Evolutionary conservation across 2,888 invertebrate species (phyloP), one percentile per base, ranked within the genome.

Genomic region (Microplitis deprimator): DNA sequence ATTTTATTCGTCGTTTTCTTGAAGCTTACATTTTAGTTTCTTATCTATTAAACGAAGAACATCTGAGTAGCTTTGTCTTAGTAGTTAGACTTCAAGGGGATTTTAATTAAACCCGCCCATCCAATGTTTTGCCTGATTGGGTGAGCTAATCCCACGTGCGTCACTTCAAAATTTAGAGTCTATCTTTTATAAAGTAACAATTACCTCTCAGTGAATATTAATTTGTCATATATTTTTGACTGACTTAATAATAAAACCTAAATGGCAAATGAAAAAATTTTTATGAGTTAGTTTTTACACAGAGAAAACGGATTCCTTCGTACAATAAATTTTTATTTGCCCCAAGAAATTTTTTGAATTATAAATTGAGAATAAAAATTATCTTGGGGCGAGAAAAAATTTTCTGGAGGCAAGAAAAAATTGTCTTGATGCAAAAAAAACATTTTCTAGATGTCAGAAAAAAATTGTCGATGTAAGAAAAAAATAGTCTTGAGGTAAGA

Each of bases 51-150:
- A 73, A 73, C 77, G 39, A 17, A 7, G 61, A 72, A 72, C 67
- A 76, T 77, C 67, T 77, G 69, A 59, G 79, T 79, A 79, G 70
- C 77, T 69, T 81, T 82, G 83, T 82, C 82, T 82, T 82, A 83
- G 81, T 83, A 62, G 39, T 41, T 16, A 75, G 80, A 81, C 82
- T 84, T 83, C 84, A 84, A 85, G 84, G 86, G 87, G 88, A 88
- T 89, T 89, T 89, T 89, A 89, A 89, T 89, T 89, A 89, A 89
- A 87, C 84, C 89, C 89, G 89, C 89, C 89, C 87, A 87, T 89
- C 86, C 88, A 87, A 83, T 89, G 89, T 89, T 88, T 85, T 86
- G 86, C 86, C 83, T 86, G 89, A 89, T 89, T 89, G 88, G 87
- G 84, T 80, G 85, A 87, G 85, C 82, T 83, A 82, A 87, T 88